phyloP scores from a whole-genome alignment of 2,888 invertebrate genomes.

The Molorchus minor region DNA sequence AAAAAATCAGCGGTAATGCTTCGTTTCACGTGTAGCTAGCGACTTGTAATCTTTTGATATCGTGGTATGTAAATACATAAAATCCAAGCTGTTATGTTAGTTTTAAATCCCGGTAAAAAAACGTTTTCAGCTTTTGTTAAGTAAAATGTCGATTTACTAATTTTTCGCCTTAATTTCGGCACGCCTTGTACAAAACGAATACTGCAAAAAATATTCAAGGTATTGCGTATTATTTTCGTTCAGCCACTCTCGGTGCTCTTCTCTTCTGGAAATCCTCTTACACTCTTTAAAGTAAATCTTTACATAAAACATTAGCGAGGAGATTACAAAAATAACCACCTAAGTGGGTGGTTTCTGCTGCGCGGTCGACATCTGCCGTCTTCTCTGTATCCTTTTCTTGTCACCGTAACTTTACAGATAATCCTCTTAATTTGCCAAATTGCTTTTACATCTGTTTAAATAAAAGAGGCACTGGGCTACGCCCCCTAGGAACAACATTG shows the following conservation, averaged over 20 bases:
- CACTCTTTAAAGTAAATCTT: neutral
- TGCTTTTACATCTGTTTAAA: constrained; percentile 55
- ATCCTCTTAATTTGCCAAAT: constrained; percentile 50
- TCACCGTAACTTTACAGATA: constrained; percentile 34
- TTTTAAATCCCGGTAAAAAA: no score
- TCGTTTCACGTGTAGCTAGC: constrained; percentile 6
- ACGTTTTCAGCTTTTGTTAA: no score
- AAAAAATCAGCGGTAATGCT: constrained; percentile 8
- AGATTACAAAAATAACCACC: constrained; percentile 12
- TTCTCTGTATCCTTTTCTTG: constrained; percentile 36
- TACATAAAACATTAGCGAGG: neutral
- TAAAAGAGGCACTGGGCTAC: constrained; percentile 35
- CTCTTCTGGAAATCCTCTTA: neutral
- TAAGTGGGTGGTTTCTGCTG: constrained; percentile 35
- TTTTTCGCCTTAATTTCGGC: no score
- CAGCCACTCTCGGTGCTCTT: no score
- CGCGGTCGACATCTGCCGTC: constrained; percentile 31
- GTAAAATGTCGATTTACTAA: no score
- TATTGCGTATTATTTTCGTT: no score
- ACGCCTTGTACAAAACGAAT: no score
- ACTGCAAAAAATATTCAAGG: no score
- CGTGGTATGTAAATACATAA: no score
- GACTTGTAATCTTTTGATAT: constrained; percentile 13
- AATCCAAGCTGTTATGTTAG: no score
- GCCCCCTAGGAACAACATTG: constrained; percentile 16